Percentiles rank a stretch among this genome's conserved stretches.
phyloP scores from a whole-genome alignment of 2,797 vertebrate genomes.

The Sebastes cheni region DNA sequence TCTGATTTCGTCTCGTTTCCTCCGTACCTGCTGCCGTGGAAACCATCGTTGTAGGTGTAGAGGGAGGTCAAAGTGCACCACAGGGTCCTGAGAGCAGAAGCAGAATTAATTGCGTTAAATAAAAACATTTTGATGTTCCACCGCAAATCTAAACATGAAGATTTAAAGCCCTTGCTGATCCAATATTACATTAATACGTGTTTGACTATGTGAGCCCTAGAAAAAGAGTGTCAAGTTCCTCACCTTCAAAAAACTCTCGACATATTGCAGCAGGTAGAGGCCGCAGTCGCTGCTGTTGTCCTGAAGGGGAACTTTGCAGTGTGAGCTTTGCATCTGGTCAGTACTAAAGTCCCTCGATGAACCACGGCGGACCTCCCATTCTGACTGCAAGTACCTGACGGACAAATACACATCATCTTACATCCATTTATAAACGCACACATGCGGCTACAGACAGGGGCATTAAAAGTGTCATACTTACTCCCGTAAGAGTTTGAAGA shows the following conservation, averaged over 20 bases:
- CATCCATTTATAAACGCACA: not conserved
- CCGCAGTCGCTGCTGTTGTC: conserved; percentile 97
- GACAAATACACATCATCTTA: conserved; percentile 19
- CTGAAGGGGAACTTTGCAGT: conserved; percentile 93
- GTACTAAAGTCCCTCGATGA: conserved; percentile 85
- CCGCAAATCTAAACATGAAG: not conserved
- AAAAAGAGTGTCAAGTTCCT: not conserved
- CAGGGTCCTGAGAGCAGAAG: conserved; percentile 86
- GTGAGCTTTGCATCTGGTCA: conserved; percentile 86
- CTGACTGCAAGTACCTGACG: conserved; percentile 92
- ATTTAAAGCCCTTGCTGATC: not conserved
- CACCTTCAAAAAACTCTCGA: conserved; percentile 95
- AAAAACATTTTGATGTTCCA: not conserved
- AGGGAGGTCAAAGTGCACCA: conserved; percentile 93
- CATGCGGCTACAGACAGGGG: not conserved
- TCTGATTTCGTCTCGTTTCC: conserved; percentile 93
- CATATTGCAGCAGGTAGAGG: conserved; percentile 94
- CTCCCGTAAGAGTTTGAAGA: conserved; percentile 93
- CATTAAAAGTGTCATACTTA: conserved; percentile 79
- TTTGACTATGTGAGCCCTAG: not conserved
- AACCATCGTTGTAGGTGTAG: conserved; percentile 92
- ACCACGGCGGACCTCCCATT: conserved; percentile 91
- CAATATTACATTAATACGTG: not conserved
- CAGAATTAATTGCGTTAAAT: not conserved
- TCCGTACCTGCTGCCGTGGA: conserved; percentile 88